Base-by-base conservation (phyloP, 23 tunicate species). In the Halocynthia aurantium region DNA sequence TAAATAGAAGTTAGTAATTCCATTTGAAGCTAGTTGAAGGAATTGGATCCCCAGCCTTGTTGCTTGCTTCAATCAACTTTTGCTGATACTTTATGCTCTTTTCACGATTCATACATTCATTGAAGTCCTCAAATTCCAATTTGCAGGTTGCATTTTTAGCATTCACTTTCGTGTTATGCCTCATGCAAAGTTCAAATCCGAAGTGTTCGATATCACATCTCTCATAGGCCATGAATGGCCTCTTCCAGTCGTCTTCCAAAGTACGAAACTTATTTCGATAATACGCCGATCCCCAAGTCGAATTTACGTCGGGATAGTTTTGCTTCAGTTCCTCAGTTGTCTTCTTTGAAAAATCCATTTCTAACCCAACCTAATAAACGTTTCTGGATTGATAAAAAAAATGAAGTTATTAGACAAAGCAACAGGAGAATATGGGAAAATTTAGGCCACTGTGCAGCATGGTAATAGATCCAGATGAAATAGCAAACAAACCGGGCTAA, bases 1-100 rank as follows among this genome's bases (percentile, higher is more conserved):
- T 31, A 31, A 31, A 31, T 31, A 31, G 4, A 31, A 31, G 44
- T 54, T 54, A 74, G 56, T 74, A 74, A 54, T 54, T 74, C 78
- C 78, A 74, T 53, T 54, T 15, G 56, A 74, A 74, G 55, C 78
- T 64, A 10, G 70, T 49, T 52, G 78, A 74, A 55, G 55, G 78
- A 9, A 74, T 54, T 8, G 78, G 78, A 54, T 74, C 78, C 1
- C 13, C 10, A 13, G 55, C 64, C 21, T 11, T 54, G 5, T 5
- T 53, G 57, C 78, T 74, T 62, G 56, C 78, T 10, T 54, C 22
- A 2, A 74, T 12, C 17, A 74, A 44, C 55, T 74, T 74, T 54
- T 18, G 55, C 31, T 74, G 63, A 8, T 51, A 50, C 22, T 74
- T 74, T 6, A 8, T 15, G 55, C 78, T 12, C 22, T 74, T 74